Evolutionary conservation across 2,888 invertebrate genomes (phyloP), one percentile per base, ranked within the genome.

Genomic region (Blomia tropicalis): DNA sequence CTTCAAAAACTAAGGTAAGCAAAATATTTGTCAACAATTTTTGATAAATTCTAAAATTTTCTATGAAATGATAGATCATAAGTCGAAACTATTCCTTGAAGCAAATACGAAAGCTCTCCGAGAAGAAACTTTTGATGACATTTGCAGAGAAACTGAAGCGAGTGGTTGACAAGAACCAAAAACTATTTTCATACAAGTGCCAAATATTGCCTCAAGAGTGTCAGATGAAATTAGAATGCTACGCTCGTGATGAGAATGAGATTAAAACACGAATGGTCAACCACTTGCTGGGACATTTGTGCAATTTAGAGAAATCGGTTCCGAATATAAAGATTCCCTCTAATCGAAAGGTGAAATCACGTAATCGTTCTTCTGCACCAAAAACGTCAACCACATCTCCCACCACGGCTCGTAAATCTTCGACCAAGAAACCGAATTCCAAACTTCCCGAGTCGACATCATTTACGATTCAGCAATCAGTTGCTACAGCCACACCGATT

Each of bases 91-190:
- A 65, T 29, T 60, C 63, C 29, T 30, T 67, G 17, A 60, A 67
- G 30, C 67, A 67, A 43, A 63, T 67, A 11, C 44, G 58, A 22
- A 56, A 32, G n/a, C 44, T 66, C 2, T 67, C 67, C 17, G 67
- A 67, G 36, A 67, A 67, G 58, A 60, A 62, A 60, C 70, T 79
- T 60, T 70, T 77, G 32, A 76, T 76, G 65, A 73, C 77, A 60
- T 79, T 79, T 68, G 73, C 78, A 36, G 74, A 76, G 29, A 7
- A n/a, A 19, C 29, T 19, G 11, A 56, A 56, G 29, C 29, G 56
- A 14, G 51, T 19, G 14, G 14, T 47, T n/a, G 56, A 56, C 29
- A 29, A 27, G 29, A 31, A 56, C 14, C 14, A 23, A 3, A 56
- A 56, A 25, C 56, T 14, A 2, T 56, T 23, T 25, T 31, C 31